Evolutionary conservation across 2,888 invertebrate genomes (phyloP).

Genomic region (Lasioglossum morio): DNA sequence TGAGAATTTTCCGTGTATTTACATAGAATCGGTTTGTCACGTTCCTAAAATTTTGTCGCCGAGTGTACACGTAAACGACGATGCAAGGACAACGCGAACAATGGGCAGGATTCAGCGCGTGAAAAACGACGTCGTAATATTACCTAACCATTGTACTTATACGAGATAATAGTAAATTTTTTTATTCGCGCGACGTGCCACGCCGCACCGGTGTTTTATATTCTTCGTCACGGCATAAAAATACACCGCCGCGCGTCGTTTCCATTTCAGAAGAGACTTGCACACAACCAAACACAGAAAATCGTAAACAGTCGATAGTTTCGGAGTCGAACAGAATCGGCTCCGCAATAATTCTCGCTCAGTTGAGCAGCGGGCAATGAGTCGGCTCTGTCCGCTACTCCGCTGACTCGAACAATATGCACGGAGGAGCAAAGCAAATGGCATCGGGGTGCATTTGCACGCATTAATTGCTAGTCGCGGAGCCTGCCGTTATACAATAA

Average conservation of each 20-base stretch:
- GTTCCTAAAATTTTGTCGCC: not conserved
- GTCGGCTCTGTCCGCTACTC: not conserved
- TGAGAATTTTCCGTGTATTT: not conserved
- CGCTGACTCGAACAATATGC: not conserved
- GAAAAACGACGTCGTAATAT: conserved; percentile 12
- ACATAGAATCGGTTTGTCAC: not conserved
- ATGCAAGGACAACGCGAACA: not conserved
- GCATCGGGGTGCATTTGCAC: conserved; percentile 19
- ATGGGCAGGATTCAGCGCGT: conserved; percentile 6
- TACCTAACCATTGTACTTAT: not conserved
- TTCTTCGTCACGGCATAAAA: conserved; percentile 1
- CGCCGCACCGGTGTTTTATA: not conserved
- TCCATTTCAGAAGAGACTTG: not conserved
- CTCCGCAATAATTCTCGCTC: conserved; percentile 23
- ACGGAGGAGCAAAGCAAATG: conserved; percentile 1
- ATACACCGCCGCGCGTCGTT: not conserved
- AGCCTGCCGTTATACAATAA: conserved; percentile 31
- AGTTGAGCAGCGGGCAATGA: not conserved
- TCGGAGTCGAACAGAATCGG: not conserved
- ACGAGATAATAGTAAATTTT: not conserved
- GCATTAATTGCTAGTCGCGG: conserved; percentile 20
- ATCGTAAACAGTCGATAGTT: conserved; percentile 6
- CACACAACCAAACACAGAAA: not conserved
- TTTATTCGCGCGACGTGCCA: not conserved
- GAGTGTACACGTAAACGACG: not conserved